Evolutionary conservation across 2,888 invertebrate genomes (phyloP), one percentile per base, ranked within the genome.

Genomic region (Elmis aenea): DNA sequence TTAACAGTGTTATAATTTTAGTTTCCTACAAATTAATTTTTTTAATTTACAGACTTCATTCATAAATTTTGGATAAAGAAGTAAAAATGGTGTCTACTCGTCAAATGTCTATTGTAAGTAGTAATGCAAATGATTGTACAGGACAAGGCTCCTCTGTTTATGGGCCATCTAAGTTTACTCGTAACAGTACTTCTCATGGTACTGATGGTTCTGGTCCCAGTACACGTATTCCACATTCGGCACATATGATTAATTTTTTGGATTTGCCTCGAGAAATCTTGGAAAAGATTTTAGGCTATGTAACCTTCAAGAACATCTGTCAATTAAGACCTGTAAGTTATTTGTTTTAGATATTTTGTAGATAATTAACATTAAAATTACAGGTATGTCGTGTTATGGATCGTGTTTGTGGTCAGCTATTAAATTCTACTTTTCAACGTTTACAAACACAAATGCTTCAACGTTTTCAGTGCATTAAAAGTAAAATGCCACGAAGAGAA

Each of bases 401-500:
- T 65, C 77, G 77, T 46, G 73, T 87, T 46, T 87, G 89, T 64
- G 83, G 86, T 57, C 74, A 78, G 33, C 74, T 86, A 46, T 69
- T 94, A 43, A 93, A 91, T 68, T 83, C 82, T 22, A 88, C 89
- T 30, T 93, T 94, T 71, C 81, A 85, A 61, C 79, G 81, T 52
- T 74, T 91, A 23, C 91, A 92, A 70, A 83, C 83, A 51, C 84
- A 86, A 62, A 89, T 92, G 78, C 72, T 84, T 36, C 79, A 81
- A 62, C 77, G 88, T 58, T 91, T 91, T 67, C 89, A 90, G 68
- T 76, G 79, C 27, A 89, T 93, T 46, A 93, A 93, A 68, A 79
- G 85, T 15, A 87, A 88, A 70, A 88, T 94, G 86, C 94, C 94
- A 3, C 75, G 93, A 26, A 72, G 90, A 42, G 93, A 94, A 65